These are phyloP conservation scores for Oceanites oceanicus DNA, from an alignment of 2,113 vertebrate genomes.

Conservation along the genomic window DNA sequence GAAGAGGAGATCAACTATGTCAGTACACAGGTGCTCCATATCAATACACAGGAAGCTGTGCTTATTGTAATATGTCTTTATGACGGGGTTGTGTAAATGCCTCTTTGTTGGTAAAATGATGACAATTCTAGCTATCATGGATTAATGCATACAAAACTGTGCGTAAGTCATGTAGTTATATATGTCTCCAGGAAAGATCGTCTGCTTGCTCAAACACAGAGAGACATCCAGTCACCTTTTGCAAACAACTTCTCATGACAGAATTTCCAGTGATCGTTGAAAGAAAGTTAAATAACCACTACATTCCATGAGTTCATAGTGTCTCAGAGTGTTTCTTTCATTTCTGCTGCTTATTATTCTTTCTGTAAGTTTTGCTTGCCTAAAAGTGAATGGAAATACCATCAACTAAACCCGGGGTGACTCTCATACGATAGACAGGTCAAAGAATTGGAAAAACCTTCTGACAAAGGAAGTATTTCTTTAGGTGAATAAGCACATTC, in stretches of 20 bases:
- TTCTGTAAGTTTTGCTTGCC: not conserved
- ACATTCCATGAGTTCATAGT: not conserved
- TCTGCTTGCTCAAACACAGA: not conserved
- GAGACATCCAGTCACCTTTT: not conserved
- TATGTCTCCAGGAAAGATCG: not conserved
- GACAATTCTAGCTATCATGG: not conserved
- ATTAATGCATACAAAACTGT: not conserved
- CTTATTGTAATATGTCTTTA: not conserved
- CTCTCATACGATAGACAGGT: not conserved
- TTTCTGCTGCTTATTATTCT: not conserved
- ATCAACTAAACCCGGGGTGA: not conserved
- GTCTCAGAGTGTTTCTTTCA: not conserved
- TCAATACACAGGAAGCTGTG: not conserved
- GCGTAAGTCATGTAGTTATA: rapidly evolving
- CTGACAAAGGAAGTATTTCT: not conserved
- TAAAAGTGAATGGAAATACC: not conserved
- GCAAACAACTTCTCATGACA: not conserved
- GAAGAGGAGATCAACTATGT: not conserved
- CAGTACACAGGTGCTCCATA: not conserved
- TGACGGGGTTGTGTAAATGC: not conserved
- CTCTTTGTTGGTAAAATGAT: not conserved
- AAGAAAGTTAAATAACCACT: not conserved
- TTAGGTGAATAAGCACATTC: not conserved
- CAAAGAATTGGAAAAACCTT: not conserved
- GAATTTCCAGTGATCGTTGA: not conserved